A percentile compares a stretch with the other conserved stretches of the same genome.
phyloP scores from a whole-genome alignment of 30 jellyfish, hydroid and myxozoan genomes.

The Hydractinia echinata region DNA sequence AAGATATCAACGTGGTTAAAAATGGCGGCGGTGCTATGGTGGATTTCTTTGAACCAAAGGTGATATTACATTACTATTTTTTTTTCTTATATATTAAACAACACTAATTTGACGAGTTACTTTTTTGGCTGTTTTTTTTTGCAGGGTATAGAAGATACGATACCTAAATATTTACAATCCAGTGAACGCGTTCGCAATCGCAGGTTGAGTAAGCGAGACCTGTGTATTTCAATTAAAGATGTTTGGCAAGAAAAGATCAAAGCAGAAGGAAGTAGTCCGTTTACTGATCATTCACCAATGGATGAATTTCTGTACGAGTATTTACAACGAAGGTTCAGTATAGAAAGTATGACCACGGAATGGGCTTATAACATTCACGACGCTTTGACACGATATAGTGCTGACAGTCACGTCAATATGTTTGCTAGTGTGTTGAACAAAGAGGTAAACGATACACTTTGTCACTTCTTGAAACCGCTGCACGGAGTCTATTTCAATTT shows the following conservation, averaged over 20 bases:
- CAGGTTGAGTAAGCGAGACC: slow-evolving; percentile 63
- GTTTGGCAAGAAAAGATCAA: slow-evolving; percentile 69
- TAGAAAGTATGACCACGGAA: slow-evolving; percentile 72
- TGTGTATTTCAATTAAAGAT: slow-evolving; percentile 59
- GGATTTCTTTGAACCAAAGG: slow-evolving; percentile 77
- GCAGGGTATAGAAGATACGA: neutral
- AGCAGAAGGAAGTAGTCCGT: slow-evolving; percentile 32
- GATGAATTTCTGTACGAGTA: slow-evolving; percentile 48
- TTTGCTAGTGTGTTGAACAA: slow-evolving; percentile 48
- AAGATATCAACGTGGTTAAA: slow-evolving; percentile 68
- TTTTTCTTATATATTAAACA: too few species aligned
- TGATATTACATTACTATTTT: neutral
- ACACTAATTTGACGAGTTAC: neutral
- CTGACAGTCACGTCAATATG: slow-evolving; percentile 51
- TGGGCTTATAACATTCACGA: slow-evolving; percentile 93
- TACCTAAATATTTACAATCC: slow-evolving; percentile 73
- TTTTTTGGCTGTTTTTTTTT: neutral
- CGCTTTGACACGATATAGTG: slow-evolving; percentile 64
- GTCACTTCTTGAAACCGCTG: neutral
- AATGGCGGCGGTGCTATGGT: slow-evolving; percentile 55
- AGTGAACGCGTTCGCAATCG: slow-evolving; percentile 72
- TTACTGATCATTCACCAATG: slow-evolving; percentile 21
- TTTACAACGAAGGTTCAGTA: slow-evolving; percentile 42
- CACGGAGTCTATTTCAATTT: neutral
- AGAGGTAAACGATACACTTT: slow-evolving; percentile 30